Conservation (phyloP, 2,888 invertebrate genomes). For the Malthinus seriepunctatus region DNA sequence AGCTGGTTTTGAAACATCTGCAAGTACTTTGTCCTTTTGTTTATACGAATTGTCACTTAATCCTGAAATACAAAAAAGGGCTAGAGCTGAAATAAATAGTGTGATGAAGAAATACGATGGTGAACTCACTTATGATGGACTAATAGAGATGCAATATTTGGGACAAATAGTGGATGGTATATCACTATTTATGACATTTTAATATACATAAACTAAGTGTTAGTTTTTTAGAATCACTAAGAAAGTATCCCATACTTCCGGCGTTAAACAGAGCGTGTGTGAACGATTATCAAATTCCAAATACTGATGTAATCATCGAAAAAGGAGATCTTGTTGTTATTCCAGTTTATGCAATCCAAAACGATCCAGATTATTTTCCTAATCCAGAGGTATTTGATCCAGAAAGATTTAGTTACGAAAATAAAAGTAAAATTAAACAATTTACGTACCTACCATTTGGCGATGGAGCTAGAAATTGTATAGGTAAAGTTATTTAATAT, state of each 20-base stretch:
- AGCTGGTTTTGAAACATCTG: slow-evolving; percentile 58
- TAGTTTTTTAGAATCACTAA: slow-evolving; percentile 44
- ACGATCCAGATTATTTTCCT: slow-evolving; percentile 44
- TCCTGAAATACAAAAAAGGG: slow-evolving; percentile 52
- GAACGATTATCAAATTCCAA: slow-evolving; percentile 37
- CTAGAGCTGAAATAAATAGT: slow-evolving; percentile 49
- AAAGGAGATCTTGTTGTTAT: slow-evolving; percentile 35
- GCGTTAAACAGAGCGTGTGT: slow-evolving; percentile 38
- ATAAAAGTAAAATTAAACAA: slow-evolving; percentile 27
- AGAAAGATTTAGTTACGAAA: slow-evolving; percentile 42
- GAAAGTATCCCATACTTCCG: slow-evolving; percentile 46
- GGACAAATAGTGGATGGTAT: slow-evolving; percentile 52
- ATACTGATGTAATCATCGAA: slow-evolving; percentile 33
- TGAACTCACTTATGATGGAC: slow-evolving; percentile 50
- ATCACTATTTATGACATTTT: slow-evolving; percentile 1
- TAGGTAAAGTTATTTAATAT: too few relatives aligned
- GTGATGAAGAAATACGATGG: slow-evolving; percentile 44
- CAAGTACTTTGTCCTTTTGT: slow-evolving; percentile 50
- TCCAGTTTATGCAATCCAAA: slow-evolving; percentile 41
- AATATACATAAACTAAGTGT: background rate
- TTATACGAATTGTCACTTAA: slow-evolving; percentile 52
- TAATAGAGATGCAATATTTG: slow-evolving; percentile 55
- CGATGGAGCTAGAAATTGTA: too few relatives aligned
- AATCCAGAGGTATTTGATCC: slow-evolving; percentile 47
- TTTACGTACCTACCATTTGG: slow-evolving; percentile 42